Evolutionary conservation across 2,113 vertebrate genomes (phyloP), one percentile per base, ranked within the genome.

Genomic region (Triplophysa tibetana): DNA sequence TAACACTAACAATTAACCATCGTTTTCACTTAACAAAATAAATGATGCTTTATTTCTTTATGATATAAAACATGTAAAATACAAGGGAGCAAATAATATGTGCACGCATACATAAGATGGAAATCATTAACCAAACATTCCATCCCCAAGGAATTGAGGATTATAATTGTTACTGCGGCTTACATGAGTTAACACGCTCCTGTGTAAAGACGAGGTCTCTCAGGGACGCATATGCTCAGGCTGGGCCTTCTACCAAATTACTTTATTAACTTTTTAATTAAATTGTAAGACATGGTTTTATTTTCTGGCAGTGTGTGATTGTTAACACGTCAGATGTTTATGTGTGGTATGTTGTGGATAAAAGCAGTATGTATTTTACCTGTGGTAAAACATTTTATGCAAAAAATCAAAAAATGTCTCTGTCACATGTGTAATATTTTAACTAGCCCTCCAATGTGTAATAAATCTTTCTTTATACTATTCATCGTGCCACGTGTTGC

Each of bases 401-500:
- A 62, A 52, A 29, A 45, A 3, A 72, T 24, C 23, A 13, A 21
- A 26, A 52, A 72, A 60, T 77, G 38, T 45, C 4, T 41, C 2
- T 54, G 17, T 67, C 66, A 60, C 29, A 7, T 67, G 52, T 50
- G 9, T 38, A 63, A 50, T 23, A 61, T 69, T 69, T 66, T 73
- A 73, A 56, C n/a, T 45, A 66, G 21, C 14, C 24, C 16, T 62
- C 13, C n/a, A 13, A 66, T 50, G 24, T 76, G 41, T 62, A 75
- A 81, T 81, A 76, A 81, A 81, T 29, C 33, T 60, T 29, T 58
- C 61, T 68, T 43, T 75, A 68, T 75, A 66, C 14, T 50, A 21
- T 63, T 72, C 14, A 17, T 2, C 17, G 4, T 70, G 17, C 9
- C 24, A 41, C 4, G 29, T 17, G 45, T 79, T 79, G 16, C 43